These are phyloP conservation scores for Alligator mississippiensis DNA, from an alignment of 2,113 vertebrate species.

Conservation along the genomic window DNA sequence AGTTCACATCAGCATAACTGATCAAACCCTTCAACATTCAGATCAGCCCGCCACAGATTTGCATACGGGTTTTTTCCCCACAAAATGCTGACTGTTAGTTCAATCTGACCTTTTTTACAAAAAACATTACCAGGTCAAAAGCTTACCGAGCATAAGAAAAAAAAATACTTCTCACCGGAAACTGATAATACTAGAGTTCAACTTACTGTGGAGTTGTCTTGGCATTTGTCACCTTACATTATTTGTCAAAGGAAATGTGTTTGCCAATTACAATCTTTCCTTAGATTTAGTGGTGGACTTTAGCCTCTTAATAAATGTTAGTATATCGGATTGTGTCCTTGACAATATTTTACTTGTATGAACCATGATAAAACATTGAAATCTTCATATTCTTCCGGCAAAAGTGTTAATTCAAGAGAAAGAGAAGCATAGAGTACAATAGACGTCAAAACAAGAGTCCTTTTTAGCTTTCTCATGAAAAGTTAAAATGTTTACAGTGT, in stretches of 20 bases:
- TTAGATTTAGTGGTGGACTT: conserved; percentile 84
- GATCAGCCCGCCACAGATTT: conserved; percentile 11
- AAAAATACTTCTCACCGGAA: conserved; percentile 62
- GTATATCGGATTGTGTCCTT: conserved; percentile 84
- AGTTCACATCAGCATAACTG: not conserved
- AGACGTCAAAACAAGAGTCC: conserved; percentile 76
- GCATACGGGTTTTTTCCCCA: conserved; percentile 43
- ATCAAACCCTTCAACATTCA: not conserved
- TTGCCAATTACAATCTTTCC: conserved; percentile 81
- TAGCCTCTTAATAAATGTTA: conserved; percentile 85
- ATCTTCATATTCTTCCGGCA: conserved; percentile 75
- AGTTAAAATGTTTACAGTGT: conserved; percentile 84
- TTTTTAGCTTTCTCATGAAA: conserved; percentile 81
- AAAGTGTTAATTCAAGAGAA: conserved; percentile 74
- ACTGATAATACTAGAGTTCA: conserved; percentile 64
- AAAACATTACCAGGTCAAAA: not conserved
- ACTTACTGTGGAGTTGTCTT: conserved; percentile 72
- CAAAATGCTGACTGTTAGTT: conserved; percentile 67
- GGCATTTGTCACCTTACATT: conserved; percentile 78
- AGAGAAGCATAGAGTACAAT: conserved; percentile 72
- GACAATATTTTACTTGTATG: conserved; percentile 83
- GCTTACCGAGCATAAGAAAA: conserved; percentile 59
- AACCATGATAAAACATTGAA: conserved; percentile 80
- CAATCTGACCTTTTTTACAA: conserved; percentile 65
- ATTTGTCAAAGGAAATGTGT: conserved; percentile 82